Conservation (phyloP, 2,797 vertebrate genomes). For the Gastrophryne carolinensis region DNA sequence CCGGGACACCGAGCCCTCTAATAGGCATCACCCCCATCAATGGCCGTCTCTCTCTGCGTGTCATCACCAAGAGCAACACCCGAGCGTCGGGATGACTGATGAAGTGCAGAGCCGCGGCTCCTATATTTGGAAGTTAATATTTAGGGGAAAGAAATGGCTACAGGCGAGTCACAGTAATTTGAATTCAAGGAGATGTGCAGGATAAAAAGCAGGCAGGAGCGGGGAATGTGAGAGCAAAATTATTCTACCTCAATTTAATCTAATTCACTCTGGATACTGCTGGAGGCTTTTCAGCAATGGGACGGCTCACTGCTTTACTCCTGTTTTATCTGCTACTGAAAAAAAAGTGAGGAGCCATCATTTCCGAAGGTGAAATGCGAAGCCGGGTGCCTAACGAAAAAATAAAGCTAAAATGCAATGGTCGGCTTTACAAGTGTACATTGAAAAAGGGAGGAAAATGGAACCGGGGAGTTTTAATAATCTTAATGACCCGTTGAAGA, state of each 20-base stretch:
- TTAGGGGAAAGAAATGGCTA: slow-evolving; percentile 54
- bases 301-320: slow-evolving; percentile 44
- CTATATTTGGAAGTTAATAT: slow-evolving; percentile 53
- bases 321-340: slow-evolving; percentile 44
- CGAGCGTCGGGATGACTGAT: not conserved
- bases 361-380: slow-evolving; percentile 56
- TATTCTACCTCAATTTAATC: slow-evolving; percentile 58
- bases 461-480: not conserved
- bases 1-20: not conserved
- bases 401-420: not conserved
- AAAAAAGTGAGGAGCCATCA: slow-evolving; percentile 22
- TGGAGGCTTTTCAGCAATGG: slow-evolving; percentile 44
- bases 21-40: not conserved
- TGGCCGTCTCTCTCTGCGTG: slow-evolving; percentile 1
- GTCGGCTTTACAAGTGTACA: too few relatives aligned
- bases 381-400: not conserved
- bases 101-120: slow-evolving; percentile 14
- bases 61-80: not conserved
- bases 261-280: slow-evolving; percentile 56
- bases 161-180: slow-evolving; percentile 59
- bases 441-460: too few relatives aligned
- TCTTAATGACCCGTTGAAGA: too few relatives aligned
- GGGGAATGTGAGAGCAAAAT: slow-evolving; percentile 54
- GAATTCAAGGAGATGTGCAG: slow-evolving; percentile 44
- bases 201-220: slow-evolving; percentile 51